Base-by-base conservation (phyloP, 1,140 invertebrate species). In the Trinorchestia longiramus region DNA sequence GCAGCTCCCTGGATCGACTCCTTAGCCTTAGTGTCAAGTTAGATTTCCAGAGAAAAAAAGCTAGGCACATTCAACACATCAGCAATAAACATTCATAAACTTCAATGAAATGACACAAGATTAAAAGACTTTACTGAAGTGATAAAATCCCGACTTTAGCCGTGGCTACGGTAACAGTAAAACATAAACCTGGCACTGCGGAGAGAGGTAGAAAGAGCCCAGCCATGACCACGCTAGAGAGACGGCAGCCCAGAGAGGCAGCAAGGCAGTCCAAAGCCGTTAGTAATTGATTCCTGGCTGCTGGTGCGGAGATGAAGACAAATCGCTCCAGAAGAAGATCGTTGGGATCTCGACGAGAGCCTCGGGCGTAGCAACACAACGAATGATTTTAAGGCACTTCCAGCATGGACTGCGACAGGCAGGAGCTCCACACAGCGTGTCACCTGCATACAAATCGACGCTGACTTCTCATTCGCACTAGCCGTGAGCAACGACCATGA, bases 271-370 rank as follows among this genome's bases (percentile, higher is more conserved):
- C 92, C 92, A 94, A 94, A 94, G 92, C 92, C 92, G 92, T 94
- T 94, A 94, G 92, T 94, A 94, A 94, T 94, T 94, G 92, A 94
- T 94, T 94, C 92, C 47, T 94, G 92, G 92, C 92, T 94, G 92
- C 92, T 43, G 92, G 41, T 94, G 92, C 92, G 92, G 92, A 94
- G 92, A 94, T 94, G 92, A 94, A 94, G 92, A 94, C 92, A 94
- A 94, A 94, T 94, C 92, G 92, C 92, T 94, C 92, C 92, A 45
- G 92, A 43, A 94, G 43, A 94, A 94, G 92, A 94, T 94, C 92
- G 92, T 94, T 94, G 92, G 92, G 92, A 94, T 94, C 92, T 94
- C 92, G 92, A 94, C 92, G 92, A 45, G 92, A 94, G 92, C 92
- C 92, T 45, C 44, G 43, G 44, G 92, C 92, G 92, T 44, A 94